Evolutionary conservation across 1,140 invertebrate species (phyloP).

Genomic region (Orius insidiosus): DNA sequence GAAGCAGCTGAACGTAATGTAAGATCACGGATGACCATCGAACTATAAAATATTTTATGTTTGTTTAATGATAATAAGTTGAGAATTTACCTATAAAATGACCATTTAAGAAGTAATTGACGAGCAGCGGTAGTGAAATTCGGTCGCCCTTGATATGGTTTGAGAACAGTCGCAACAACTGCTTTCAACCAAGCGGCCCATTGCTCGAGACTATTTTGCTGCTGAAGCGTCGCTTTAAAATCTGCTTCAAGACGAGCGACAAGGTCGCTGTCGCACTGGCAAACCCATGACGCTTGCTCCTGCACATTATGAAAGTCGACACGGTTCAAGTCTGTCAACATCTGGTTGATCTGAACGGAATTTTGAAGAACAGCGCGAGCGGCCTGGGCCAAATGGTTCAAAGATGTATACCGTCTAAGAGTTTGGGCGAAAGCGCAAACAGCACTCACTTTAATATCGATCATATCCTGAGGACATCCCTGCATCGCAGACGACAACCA

Average conservation of each 20-base stretch:
- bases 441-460: conserved; percentile 65
- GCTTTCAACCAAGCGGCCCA: conserved; percentile 95
- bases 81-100: conserved; percentile 72
- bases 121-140: conserved; percentile 79
- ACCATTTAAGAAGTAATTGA: conserved; percentile 96
- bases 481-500: conserved; percentile 75
- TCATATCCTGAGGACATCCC: conserved; percentile 68
- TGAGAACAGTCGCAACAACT: conserved; percentile 73
- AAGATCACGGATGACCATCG: conserved; percentile 88
- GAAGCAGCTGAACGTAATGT: conserved; percentile 89
- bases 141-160: conserved; percentile 68
- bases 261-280: conserved; percentile 76
- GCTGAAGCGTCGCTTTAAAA: conserved; percentile 83
- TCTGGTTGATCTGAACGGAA: conserved; percentile 87
- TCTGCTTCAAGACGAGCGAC: conserved; percentile 79
- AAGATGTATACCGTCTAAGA: conserved; percentile 83
- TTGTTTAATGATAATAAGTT: not conserved
- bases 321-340: conserved; percentile 90
- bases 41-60: conserved; percentile 36
- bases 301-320: conserved; percentile 96
- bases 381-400: conserved; percentile 96
- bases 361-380: conserved; percentile 92
- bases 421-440: conserved; percentile 90
- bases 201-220: conserved; percentile 84
- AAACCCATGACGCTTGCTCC: conserved; percentile 88